These are phyloP conservation scores for Eristalis intricaria DNA, from an alignment of 2,888 invertebrate genomes.

Conservation along the genomic window DNA sequence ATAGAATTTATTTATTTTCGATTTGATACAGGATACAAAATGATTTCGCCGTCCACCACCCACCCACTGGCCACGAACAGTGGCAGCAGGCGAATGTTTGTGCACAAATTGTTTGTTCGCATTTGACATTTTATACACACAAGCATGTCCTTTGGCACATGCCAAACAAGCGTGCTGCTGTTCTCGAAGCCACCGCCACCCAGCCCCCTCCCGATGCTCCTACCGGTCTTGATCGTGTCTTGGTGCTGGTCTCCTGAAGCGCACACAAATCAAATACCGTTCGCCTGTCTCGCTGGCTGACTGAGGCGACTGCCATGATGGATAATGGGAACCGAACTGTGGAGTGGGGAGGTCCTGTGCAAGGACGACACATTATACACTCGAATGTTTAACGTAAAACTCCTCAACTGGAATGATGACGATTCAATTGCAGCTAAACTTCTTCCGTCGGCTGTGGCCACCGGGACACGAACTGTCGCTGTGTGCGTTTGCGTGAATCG, in stretches of 20 bases:
- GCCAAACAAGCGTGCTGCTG: constrained; percentile 59
- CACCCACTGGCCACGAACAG: constrained; percentile 9
- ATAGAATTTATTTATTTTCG: constrained; percentile 69
- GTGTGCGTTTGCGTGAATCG: background rate
- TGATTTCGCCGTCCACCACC: constrained; percentile 27
- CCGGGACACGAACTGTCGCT: background rate
- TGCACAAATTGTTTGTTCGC: constrained; percentile 66
- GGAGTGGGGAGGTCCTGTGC: background rate
- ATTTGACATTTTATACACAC: constrained; percentile 69
- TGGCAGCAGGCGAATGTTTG: constrained; percentile 45
- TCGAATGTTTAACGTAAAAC: constrained; percentile 41
- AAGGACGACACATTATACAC: constrained; percentile 6
- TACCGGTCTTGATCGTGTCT: constrained; percentile 13
- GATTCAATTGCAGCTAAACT: constrained; percentile 71
- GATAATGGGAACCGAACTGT: background rate
- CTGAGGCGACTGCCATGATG: background rate
- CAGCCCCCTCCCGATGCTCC: background rate
- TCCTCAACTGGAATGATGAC: constrained; percentile 67
- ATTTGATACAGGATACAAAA: constrained; percentile 66
- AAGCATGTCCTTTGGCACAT: constrained; percentile 58
- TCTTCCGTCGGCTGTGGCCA: constrained; percentile 34
- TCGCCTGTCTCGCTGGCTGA: background rate
- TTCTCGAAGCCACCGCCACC: background rate
- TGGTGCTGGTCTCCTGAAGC: background rate
- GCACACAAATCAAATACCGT: constrained; percentile 62